Evolutionary conservation across 2,797 vertebrate species (phyloP), one percentile per base, ranked within the genome.

Genomic region (Coracias cyanogaster): DNA sequence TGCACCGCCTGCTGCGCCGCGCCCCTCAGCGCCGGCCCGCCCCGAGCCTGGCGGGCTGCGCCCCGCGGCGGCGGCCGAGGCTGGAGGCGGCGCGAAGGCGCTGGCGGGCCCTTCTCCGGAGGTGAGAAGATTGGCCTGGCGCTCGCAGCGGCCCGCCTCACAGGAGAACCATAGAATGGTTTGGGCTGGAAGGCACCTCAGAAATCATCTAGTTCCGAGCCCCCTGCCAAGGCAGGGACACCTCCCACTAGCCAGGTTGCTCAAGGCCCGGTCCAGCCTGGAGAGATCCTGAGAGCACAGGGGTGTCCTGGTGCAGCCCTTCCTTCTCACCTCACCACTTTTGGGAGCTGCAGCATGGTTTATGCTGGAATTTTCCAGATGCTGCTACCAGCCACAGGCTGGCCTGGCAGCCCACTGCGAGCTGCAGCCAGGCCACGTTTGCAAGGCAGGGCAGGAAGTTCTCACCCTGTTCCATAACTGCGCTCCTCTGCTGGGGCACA

Each of bases 401-500:
- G 33, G 21, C 35, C 37, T 37, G 37, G 37, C 37, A 10, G 37
- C 37, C 37, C 37, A 37, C 52, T 7, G n/a, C 19, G 1, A 6
- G 57, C 57, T 28, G 71, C 71, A 4, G 41, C 49, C 25, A 1
- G 48, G 22, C 31, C n/a, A 7, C 24, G 22, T n/a, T 10, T 11
- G 41, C 26, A 3, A 25, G 3, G 2, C 4, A 4, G 19, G 61
- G 20, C 25, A 2, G 13, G 5, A 10, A 4, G 22, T 2, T 29
- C 19, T 14, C 3, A 1, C 12, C 12, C 21, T 3, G 2, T 10
- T 26, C 1, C 1, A 8, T 24, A 2, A 1, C 33, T 1, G 4
- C 24, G 1, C 29, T 17, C 19, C 0, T 7, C 18, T 51, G 41
- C 29, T 7, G 35, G 9, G 26, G 17, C 48, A 10, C 9, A 2